A percentile compares a stretch with the other conserved stretches of the same genome.
Evolutionary conservation across 2,113 vertebrate species (phyloP).

Genomic region (Prionailurus bengalensis): DNA sequence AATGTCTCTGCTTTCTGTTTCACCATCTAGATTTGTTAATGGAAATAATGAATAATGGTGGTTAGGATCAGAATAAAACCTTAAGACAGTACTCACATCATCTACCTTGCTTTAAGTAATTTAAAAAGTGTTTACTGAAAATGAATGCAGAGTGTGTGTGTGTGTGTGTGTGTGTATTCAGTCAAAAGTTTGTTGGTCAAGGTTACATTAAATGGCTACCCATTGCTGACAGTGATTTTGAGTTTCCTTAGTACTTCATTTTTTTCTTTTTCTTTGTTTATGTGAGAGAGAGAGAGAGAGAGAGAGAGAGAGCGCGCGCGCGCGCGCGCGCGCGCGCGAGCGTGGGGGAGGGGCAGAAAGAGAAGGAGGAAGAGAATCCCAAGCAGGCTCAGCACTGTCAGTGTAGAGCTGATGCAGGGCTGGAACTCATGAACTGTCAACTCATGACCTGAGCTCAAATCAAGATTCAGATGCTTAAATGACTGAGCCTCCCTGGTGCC

Average conservation of each 20-base stretch:
- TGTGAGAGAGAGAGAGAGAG: no score
- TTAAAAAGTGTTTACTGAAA: background rate
- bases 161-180: background rate
- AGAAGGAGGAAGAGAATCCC: no score
- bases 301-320: no score
- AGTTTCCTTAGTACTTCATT: background rate
- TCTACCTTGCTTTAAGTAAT: background rate
- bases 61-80: background rate
- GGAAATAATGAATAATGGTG: background rate
- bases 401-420: no score
- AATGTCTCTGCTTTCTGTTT: background rate
- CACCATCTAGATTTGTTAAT: conserved; percentile 1
- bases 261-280: no score
- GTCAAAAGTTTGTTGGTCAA: background rate
- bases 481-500: no score
- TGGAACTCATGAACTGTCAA: no score
- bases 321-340: no score
- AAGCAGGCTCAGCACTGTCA: no score
- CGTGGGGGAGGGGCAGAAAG: no score
- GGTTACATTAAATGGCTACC: background rate
- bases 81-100: background rate
- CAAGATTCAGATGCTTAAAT: no score
- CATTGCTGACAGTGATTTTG: background rate
- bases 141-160: background rate
- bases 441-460: no score